Conservation (phyloP, 2,888 invertebrate species). For the Aspidapion aeneum region DNA sequence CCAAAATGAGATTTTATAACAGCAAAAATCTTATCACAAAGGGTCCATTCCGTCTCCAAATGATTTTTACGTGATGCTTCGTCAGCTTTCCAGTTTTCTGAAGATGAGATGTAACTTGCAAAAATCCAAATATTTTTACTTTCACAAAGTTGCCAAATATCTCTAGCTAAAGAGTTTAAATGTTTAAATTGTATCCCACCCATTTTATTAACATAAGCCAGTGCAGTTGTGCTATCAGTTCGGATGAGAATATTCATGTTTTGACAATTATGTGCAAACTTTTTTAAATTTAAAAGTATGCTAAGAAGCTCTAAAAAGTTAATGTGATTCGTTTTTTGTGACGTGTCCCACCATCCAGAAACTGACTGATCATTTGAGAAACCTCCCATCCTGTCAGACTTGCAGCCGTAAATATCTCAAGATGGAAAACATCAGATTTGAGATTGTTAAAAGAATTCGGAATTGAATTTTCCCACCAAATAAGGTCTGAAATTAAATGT, state of each 20-base stretch:
- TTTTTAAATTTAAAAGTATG: conserved; percentile 26
- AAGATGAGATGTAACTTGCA: conserved; percentile 27
- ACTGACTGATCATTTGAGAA: too few species aligned
- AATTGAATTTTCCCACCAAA: conserved; percentile 15
- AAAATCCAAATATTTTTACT: conserved; percentile 24
- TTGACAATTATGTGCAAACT: too few species aligned
- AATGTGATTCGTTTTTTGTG: conserved; percentile 25
- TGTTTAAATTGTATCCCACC: conserved; percentile 25
- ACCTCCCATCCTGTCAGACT: conserved; percentile 29
- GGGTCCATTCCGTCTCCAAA: too few species aligned
- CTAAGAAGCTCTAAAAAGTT: conserved; percentile 31
- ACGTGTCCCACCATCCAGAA: conserved; percentile 25
- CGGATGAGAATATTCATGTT: too few species aligned
- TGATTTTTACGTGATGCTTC: conserved; percentile 23
- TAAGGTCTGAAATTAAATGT: too few species aligned
- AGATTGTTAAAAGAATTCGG: conserved; percentile 4
- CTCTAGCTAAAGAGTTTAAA: conserved; percentile 25
- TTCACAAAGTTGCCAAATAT: conserved; percentile 32
- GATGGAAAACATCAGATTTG: neutral
- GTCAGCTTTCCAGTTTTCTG: conserved; percentile 29
- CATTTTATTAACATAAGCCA: conserved; percentile 29
- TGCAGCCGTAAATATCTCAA: conserved; percentile 30
- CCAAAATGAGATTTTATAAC: too few species aligned
- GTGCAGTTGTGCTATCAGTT: conserved; percentile 27
- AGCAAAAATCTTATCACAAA: too few species aligned